Base-by-base conservation (phyloP, 2,888 invertebrate species). In the Thera obeliscata region DNA sequence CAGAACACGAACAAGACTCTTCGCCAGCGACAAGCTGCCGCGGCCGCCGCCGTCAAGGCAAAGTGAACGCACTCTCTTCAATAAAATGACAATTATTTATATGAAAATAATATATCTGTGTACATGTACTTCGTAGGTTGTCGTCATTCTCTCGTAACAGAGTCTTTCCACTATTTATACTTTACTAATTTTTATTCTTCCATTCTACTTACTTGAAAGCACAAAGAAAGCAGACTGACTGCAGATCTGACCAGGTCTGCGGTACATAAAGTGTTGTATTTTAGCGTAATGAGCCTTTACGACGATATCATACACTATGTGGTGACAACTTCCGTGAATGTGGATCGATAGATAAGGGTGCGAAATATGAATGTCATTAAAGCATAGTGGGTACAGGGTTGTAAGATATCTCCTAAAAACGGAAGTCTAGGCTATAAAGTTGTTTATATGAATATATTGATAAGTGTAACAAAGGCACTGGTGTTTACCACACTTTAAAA, bases 1-100 rank as follows among this genome's bases (percentile, higher is more conserved):
- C 98, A 98, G 91, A 97, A 97, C 84, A 97, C 96, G 43, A 96
- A 96, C 91, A 97, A 97, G 87, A 95, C 95, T 71, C 91, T 96
- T 74, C 94, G 96, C 78, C 95, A 94, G 78, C 94, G 96, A 76
- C 86, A 61, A 36, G 66, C 94, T 73, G 91, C 94, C 67, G 87
- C 88, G 56, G 89, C 88, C 56, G 89, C 91, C 64, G 77, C 76
- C 78, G 83, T 88, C 71, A 96, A 96, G 87, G 90, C 94, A 74
- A 95, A 95, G 92, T 95, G 94, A 93, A 81, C 41, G 33, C 61
- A 43, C 56, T 41, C 12, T 56, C 43, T 43, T 56, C 66, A 64
- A 76, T 73, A 74, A 59, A 48, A 67, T 62, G 65, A 70, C 70
- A 67, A 65, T 63, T 63, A 64, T 66, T 66, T 68, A 64, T 68